Conservation (phyloP, 2,113 vertebrate species). For the Nyctibius bracteatus region DNA sequence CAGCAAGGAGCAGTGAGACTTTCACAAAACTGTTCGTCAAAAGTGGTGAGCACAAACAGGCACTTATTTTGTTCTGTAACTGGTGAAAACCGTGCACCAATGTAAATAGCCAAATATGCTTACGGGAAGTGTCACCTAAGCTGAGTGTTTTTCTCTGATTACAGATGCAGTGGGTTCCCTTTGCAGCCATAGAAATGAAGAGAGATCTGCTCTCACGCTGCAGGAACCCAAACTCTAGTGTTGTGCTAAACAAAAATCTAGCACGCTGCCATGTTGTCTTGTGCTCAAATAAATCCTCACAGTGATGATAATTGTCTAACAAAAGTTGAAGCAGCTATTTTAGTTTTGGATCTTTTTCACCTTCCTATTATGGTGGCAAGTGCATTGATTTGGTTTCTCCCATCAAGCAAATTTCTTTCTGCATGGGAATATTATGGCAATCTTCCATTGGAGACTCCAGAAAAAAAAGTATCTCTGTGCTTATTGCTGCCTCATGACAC, state of each 20-base stretch:
- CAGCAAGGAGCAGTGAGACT: neutral
- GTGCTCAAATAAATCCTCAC: neutral
- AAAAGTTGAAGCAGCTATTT: neutral
- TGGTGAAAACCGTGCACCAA: neutral
- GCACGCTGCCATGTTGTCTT: neutral
- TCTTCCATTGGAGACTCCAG: neutral
- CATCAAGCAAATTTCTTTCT: neutral
- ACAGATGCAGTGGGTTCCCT: neutral
- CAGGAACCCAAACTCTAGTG: neutral
- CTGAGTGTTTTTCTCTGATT: neutral
- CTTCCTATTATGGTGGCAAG: neutral
- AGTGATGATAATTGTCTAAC: rapidly evolving
- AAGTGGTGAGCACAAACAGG: neutral
- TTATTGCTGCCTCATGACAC: neutral
- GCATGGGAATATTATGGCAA: neutral
- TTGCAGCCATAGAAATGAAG: neutral
- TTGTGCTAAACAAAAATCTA: neutral
- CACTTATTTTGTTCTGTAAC: neutral
- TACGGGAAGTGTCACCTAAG: neutral
- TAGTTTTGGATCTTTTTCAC: neutral
- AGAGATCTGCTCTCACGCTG: neutral
- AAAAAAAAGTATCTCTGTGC: neutral
- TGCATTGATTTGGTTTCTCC: neutral
- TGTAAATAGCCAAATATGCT: rapidly evolving
- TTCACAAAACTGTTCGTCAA: neutral